These are phyloP conservation scores for Eudemis profundana DNA, from an alignment of 2,888 invertebrate genomes.

Conservation along the genomic window DNA sequence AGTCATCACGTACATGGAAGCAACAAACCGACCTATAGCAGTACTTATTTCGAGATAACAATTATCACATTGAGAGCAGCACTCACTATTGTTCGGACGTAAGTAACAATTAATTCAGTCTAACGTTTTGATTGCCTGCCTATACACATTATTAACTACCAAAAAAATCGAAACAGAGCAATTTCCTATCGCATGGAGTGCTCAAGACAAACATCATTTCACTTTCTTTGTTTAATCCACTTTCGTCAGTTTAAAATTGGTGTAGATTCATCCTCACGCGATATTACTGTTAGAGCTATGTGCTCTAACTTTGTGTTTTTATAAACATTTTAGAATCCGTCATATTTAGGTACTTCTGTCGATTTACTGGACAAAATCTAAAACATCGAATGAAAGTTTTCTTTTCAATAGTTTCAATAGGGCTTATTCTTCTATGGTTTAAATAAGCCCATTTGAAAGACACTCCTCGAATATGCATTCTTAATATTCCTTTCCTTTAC, in stretches of 20 bases:
- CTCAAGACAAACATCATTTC: constrained; percentile 61
- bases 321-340: neutral
- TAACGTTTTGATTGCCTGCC: constrained; percentile 53
- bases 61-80: constrained; percentile 63
- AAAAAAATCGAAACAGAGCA: constrained; percentile 50
- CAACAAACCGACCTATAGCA: constrained; percentile 52
- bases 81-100: constrained; percentile 51
- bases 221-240: constrained; percentile 50
- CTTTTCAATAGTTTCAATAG: too few relatives aligned
- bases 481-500: too few relatives aligned
- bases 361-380: too few relatives aligned
- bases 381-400: too few relatives aligned
- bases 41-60: constrained; percentile 56
- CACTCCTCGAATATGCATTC: too few relatives aligned
- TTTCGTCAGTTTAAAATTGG: constrained; percentile 46
- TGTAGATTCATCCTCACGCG: constrained; percentile 41
- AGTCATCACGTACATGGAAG: constrained; percentile 50
- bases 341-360: neutral
- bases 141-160: constrained; percentile 48
- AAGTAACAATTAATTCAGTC: constrained; percentile 62
- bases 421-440: too few relatives aligned
- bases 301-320: constrained; percentile 3
- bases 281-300: constrained; percentile 30
- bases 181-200: constrained; percentile 52
- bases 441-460: too few relatives aligned